phyloP scores from a whole-genome alignment of 2,888 invertebrate genomes.

The Cheilosia vernalis region DNA sequence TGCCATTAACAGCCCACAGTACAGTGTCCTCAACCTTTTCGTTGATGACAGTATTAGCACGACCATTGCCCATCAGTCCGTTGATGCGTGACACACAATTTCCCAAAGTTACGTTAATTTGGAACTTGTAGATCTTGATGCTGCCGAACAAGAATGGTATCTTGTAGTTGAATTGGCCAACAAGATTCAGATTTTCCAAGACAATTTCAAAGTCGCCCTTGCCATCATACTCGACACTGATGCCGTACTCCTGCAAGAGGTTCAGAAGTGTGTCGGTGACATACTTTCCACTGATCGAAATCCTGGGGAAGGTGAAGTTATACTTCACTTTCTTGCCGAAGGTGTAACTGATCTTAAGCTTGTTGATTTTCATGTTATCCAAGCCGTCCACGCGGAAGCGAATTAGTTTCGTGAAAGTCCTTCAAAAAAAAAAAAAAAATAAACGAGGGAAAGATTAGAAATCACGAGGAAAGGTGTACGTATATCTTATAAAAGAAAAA shows the following conservation, averaged over 20 bases:
- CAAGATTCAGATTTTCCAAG: constrained; percentile 78
- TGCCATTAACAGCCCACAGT: constrained; percentile 77
- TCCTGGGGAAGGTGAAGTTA: constrained; percentile 77
- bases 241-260: constrained; percentile 77
- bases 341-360: constrained; percentile 79
- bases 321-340: constrained; percentile 79
- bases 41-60: constrained; percentile 78
- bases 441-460: neutral
- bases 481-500: neutral
- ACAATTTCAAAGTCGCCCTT: constrained; percentile 78
- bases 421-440: constrained; percentile 29
- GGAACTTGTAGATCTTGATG: constrained; percentile 80
- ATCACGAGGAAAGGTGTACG: neutral
- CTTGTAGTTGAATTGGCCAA: constrained; percentile 81
- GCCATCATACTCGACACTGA: constrained; percentile 79
- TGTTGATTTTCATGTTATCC: constrained; percentile 78
- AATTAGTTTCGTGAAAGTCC: constrained; percentile 77
- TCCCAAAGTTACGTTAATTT: constrained; percentile 77
- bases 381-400: constrained; percentile 81
- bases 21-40: constrained; percentile 78
- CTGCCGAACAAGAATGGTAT: constrained; percentile 80
- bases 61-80: constrained; percentile 80
- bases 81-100: constrained; percentile 79
- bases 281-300: constrained; percentile 77
- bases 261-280: constrained; percentile 78